Evolutionary conservation across 35 echinoderm and acorn worm genomes (phyloP), one percentile per base, ranked within the genome.

Genomic region (Eucidaris tribuloides): DNA sequence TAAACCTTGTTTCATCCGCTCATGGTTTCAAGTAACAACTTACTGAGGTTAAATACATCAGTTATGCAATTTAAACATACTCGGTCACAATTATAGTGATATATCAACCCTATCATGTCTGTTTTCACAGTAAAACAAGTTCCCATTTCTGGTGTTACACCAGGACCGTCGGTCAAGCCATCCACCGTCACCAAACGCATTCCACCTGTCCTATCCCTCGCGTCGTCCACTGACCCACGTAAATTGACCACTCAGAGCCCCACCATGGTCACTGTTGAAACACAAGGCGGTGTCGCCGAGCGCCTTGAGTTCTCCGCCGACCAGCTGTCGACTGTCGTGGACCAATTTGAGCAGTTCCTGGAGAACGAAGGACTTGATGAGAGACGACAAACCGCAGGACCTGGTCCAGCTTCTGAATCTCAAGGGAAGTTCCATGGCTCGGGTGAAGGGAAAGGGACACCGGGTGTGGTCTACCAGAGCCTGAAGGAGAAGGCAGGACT

Each of bases 301-400:
- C 62, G 87, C 9, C 48, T 94, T 17, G 78, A 81, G 18, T 59
- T 91, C 27, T 79, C 89, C 2, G 76, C 89, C 0, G 66, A 80
- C 29, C 79, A 96, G 28, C 80, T 96, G 15, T 92, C 79, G 6
- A 82, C 78, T 24, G 87, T 97, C 74, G 89, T 97, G 1, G 94
- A 97, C 71, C 94, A 97, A 54, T 97, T 97, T 81, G 94, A 97
- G 76, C 89, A 88, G 40, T 97, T 97, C 84, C 41, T 97, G 24
- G 94, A 97, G 56, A 97, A 86, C 57, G 94, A 97, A 54, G 93
- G 87, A 23, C 28, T 87, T 22, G 45, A 52, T 25, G 81, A 29
- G n/a, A 24, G n/a, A n/a, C n/a, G n/a, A n/a, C n/a, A n/a, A n/a
- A n/a, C n/a, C n/a, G n/a, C n/a, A n/a, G n/a, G n/a, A n/a, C n/a